These are phyloP conservation scores for Callocephalon fimbriatum DNA, from an alignment of 2,113 vertebrate genomes.

Conservation along the genomic window DNA sequence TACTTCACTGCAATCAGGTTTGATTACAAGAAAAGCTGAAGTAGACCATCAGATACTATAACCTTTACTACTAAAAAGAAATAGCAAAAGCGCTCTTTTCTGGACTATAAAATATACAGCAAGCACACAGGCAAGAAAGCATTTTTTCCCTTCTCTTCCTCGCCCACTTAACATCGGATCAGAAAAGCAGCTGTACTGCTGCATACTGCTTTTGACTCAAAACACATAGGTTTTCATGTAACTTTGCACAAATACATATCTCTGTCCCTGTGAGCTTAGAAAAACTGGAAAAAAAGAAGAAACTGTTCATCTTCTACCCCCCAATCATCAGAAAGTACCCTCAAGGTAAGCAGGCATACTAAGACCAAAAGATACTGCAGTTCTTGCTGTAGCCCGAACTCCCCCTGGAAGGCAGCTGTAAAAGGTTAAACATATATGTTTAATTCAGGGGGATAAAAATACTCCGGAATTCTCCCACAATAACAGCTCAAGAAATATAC, in stretches of 20 bases:
- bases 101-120: background rate
- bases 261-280: background rate
- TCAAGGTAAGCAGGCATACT: background rate
- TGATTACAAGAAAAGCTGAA: background rate
- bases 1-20: background rate
- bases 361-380: background rate
- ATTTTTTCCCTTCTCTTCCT: background rate
- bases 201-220: background rate
- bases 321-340: background rate
- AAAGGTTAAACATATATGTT: background rate
- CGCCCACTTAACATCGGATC: background rate
- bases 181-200: background rate
- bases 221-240: rapidly evolving
- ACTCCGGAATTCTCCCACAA: background rate
- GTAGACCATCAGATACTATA: background rate
- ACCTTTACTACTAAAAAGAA: background rate
- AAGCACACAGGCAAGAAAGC: background rate
- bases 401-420: background rate
- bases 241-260: background rate
- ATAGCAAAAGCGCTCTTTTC: background rate
- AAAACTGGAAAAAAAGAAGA: background rate
- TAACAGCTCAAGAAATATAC: background rate
- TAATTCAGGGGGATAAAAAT: background rate
- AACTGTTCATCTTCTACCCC: background rate
- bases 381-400: background rate